Base-by-base conservation (phyloP, 2,888 invertebrate species). In the Apeira syringaria region DNA sequence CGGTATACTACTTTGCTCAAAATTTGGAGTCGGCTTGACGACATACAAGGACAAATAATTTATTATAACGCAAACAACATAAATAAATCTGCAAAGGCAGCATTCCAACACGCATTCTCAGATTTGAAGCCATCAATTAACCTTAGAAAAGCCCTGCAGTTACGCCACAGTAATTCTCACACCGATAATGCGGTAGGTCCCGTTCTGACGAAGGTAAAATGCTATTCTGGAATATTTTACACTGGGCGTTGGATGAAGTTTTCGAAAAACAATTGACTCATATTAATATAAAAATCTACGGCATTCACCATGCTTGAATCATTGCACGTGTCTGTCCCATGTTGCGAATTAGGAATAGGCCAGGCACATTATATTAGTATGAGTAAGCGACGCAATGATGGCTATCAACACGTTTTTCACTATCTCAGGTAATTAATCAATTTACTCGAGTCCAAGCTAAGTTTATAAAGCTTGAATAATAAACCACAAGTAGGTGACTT, bases 101-200 rank as follows among this genome's bases (percentile, higher is more conserved):
- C 84, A 83, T 86, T 80, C 85, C 74, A 74, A 76, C 87, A 85
- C 86, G 86, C 72, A 73, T 70, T 70, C 59, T 57, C 60, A 61
- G 68, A 68, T 68, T 56, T 63, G 64, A 74, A 68, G 63, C 70
- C 73, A 79, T 80, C 81, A 79, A 81, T 82, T 80, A 79, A 73
- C 70, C 64, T 72, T 60, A 68, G 59, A 64, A 61, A 60, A 56
- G 43, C 55, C 58, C 62, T 30, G 61, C 64, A 62, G 2, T 63
- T 60, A 61, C 42, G 40, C 50, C 54, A 61, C 53, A 58, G 55
- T 60, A 67, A 68, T 69, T 65, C 63, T 50, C 60, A 57, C 60
- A 58, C 9, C 15, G 31, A 25, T 44, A 44, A 59, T 61, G 65
- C 53, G 63, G 68, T 61, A 56, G 63, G 64, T 65, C 17, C 50